phyloP scores from a whole-genome alignment of 2,888 invertebrate species.

The Limnephilus auricula region DNA sequence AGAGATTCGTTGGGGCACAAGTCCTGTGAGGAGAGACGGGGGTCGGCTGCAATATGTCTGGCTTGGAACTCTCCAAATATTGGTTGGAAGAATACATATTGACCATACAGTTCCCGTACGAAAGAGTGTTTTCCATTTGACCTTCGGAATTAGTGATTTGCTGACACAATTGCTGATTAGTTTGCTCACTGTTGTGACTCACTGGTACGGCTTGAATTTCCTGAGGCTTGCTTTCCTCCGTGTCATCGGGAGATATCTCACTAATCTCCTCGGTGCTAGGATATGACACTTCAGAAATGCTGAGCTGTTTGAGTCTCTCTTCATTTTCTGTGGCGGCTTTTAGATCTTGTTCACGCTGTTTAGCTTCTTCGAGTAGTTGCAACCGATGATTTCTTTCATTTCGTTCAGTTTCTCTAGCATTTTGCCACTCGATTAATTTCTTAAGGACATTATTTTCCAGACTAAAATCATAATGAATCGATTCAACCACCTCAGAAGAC shows the following conservation, averaged over 20 bases:
- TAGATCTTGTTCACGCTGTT: conserved; percentile 77
- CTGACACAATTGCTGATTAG: conserved; percentile 52
- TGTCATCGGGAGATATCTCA: conserved; percentile 77
- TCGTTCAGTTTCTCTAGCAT: conserved; percentile 80
- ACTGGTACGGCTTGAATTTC: conserved; percentile 70
- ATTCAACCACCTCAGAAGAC: conserved; percentile 73
- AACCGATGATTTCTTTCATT: conserved; percentile 81
- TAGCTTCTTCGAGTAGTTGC: conserved; percentile 78
- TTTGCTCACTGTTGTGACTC: conserved; percentile 68
- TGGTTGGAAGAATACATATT: conserved; percentile 27
- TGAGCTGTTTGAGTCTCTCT: conserved; percentile 77
- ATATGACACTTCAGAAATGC: conserved; percentile 79
- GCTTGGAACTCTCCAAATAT: conserved; percentile 36
- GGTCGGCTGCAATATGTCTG: conserved; percentile 74
- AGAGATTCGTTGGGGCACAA: conserved; percentile 72
- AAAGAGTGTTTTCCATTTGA: conserved; percentile 36
- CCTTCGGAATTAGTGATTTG: conserved; percentile 13
- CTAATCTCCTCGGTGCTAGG: conserved; percentile 80
- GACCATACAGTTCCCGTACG: conserved; percentile 36
- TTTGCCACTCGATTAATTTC: conserved; percentile 85
- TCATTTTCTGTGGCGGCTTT: conserved; percentile 77
- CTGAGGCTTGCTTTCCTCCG: conserved; percentile 69
- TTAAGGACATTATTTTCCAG: conserved; percentile 85
- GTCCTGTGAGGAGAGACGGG: conserved; percentile 72
- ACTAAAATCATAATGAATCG: conserved; percentile 82